Evolutionary conservation across 1,140 invertebrate species (phyloP).

Genomic region (Conus betulinus): DNA sequence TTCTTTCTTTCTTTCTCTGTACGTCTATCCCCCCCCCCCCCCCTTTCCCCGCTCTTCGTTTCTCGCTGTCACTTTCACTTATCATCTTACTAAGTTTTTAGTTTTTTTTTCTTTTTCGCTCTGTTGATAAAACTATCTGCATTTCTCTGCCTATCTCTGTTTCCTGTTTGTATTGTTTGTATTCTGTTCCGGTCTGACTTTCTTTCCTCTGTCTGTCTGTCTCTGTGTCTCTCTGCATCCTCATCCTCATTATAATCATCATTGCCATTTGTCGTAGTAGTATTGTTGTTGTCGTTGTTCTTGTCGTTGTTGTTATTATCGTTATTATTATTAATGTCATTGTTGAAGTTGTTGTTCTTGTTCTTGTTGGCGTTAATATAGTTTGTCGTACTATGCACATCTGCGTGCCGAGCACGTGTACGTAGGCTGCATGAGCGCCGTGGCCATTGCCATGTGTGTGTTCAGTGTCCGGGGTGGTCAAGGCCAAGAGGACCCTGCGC

Average conservation of each 20-base stretch:
- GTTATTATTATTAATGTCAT: no score
- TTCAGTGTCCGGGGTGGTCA: conserved; percentile 17
- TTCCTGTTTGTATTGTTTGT: not conserved
- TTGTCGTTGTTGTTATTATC: no score
- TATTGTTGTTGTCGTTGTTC: no score
- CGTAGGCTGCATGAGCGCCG: no score
- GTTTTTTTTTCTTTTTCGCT: not conserved
- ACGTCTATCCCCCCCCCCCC: not conserved
- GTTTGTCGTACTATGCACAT: no score
- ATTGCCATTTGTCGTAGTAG: no score
- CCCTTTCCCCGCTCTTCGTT: not conserved
- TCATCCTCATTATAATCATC: not conserved
- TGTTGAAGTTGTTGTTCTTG: no score
- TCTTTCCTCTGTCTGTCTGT: not conserved
- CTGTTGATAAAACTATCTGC: not conserved
- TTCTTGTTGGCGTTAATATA: no score
- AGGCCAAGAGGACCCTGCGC: not conserved
- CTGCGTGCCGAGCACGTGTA: no score
- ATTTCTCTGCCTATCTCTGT: not conserved
- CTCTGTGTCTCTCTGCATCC: not conserved
- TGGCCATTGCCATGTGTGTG: not conserved
- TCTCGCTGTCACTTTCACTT: not conserved
- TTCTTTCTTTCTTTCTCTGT: not conserved
- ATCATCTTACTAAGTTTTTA: not conserved
- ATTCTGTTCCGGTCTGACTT: not conserved